Evolutionary conservation across 1,140 invertebrate genomes (phyloP).

Genomic region (Maconellicoccus hirsutus): DNA sequence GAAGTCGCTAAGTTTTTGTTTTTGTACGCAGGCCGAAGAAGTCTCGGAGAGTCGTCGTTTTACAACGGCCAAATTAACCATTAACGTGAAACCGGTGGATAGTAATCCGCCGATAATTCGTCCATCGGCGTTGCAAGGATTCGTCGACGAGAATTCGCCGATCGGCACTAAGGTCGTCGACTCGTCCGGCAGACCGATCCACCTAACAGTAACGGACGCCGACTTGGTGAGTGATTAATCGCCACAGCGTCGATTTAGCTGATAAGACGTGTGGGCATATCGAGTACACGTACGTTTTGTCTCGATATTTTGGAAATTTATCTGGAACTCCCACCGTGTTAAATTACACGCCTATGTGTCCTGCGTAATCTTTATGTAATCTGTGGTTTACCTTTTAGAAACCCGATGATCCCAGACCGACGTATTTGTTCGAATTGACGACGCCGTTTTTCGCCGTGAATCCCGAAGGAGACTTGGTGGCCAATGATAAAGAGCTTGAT

Average conservation of each 20-base stretch:
- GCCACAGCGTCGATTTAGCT: not conserved
- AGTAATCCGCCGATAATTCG: constrained; percentile 66
- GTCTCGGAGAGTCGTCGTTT: constrained; percentile 59
- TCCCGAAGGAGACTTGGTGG: constrained; percentile 55
- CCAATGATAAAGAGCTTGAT: constrained; percentile 71
- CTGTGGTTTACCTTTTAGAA: constrained; percentile 35
- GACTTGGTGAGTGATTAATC: constrained; percentile 53
- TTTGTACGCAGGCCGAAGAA: constrained; percentile 56
- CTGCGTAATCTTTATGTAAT: too few relatives aligned
- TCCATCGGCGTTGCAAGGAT: constrained; percentile 58
- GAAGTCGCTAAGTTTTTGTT: too few relatives aligned
- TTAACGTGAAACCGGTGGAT: constrained; percentile 71
- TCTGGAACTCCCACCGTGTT: too few relatives aligned
- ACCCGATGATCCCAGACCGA: constrained; percentile 54
- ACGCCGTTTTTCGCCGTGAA: constrained; percentile 72
- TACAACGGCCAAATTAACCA: constrained; percentile 65
- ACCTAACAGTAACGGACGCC: constrained; percentile 61
- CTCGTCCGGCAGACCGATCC: constrained; percentile 49
- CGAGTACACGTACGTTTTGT: too few relatives aligned
- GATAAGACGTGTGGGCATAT: too few relatives aligned
- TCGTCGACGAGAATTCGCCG: constrained; percentile 72
- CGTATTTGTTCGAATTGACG: constrained; percentile 71
- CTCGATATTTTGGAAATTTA: too few relatives aligned
- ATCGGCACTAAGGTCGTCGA: constrained; percentile 69
- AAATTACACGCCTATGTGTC: too few relatives aligned